phyloP scores from a whole-genome alignment of 2,113 vertebrate species.

The Ellobius talpinus region DNA sequence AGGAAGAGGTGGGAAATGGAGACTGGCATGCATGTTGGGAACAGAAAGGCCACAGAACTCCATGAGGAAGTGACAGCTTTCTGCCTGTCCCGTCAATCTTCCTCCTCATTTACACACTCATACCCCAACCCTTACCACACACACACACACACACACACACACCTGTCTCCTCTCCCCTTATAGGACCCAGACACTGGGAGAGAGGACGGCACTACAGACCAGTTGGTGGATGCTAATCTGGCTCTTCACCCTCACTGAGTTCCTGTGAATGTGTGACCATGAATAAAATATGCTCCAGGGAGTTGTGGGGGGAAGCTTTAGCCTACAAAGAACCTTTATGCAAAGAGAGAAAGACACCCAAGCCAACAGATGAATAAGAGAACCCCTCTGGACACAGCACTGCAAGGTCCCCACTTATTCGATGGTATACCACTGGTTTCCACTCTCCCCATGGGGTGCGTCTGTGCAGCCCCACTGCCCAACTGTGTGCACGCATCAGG shows the following conservation, averaged over 20 bases:
- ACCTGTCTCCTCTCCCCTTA: background rate
- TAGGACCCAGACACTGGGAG: background rate
- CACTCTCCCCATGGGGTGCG: too few relatives aligned
- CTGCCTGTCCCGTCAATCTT: background rate
- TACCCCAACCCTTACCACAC: fast-evolving
- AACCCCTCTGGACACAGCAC: background rate
- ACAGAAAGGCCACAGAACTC: background rate
- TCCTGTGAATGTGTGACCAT: background rate
- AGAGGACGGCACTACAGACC: background rate
- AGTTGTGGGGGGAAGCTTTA: background rate
- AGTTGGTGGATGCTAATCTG: background rate
- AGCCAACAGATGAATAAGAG: background rate
- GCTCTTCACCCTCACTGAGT: background rate
- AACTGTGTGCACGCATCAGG: background rate
- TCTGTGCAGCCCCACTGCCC: background rate
- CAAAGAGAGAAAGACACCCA: background rate
- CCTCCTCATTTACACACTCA: too few relatives aligned
- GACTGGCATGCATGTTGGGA: background rate
- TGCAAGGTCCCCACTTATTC: background rate
- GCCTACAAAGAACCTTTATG: background rate
- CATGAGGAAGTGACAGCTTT: fast-evolving
- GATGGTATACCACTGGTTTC: fast-evolving
- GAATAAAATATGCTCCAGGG: too few relatives aligned
- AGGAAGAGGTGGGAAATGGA: background rate
- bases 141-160: fast-evolving